Conservation (phyloP, 2,797 vertebrate genomes). For the Manis javanica region DNA sequence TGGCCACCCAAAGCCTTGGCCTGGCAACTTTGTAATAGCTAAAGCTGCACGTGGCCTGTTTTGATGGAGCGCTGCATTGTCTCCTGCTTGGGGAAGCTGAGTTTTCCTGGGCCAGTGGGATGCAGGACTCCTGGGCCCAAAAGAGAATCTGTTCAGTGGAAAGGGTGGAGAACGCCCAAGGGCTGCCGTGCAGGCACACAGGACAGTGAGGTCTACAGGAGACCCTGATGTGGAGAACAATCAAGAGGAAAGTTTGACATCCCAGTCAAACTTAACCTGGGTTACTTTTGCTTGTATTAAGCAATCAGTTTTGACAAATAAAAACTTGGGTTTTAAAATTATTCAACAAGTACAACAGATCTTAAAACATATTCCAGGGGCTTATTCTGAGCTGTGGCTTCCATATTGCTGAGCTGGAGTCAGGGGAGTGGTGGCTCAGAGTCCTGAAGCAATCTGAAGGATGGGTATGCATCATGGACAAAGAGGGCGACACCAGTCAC, state of each 20-base stretch:
- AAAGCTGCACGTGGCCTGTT: background rate
- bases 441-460: background rate
- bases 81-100: background rate
- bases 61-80: rapidly evolving
- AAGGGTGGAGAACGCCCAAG: too few species aligned
- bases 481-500: background rate
- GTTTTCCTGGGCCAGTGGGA: background rate
- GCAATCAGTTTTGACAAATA: background rate
- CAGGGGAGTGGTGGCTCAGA: background rate
- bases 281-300: background rate
- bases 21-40: background rate
- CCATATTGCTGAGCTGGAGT: background rate
- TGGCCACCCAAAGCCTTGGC: background rate
- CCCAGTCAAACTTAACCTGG: background rate
- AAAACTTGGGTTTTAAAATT: background rate
- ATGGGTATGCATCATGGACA: background rate
- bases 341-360: background rate
- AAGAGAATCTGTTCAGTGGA: background rate
- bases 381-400: background rate
- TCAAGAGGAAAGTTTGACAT: background rate
- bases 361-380: background rate
- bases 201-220: background rate
- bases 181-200: background rate
- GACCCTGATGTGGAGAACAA: background rate
- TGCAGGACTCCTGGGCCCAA: background rate